phyloP scores from a whole-genome alignment of 2,797 vertebrate species.

The Syndactyla subalaris region DNA sequence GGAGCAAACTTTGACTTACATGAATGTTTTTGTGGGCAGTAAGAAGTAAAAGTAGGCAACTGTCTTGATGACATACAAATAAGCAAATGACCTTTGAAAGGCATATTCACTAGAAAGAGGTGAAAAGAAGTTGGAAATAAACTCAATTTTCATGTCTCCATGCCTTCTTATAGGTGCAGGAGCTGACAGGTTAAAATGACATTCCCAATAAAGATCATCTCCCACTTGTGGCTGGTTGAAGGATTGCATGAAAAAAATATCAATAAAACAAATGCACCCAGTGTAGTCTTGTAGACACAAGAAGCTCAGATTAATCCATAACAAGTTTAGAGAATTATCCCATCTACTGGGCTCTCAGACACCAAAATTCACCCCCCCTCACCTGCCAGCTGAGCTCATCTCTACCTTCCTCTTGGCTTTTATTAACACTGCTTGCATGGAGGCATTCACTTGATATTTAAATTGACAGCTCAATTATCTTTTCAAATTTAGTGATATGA shows the following conservation, averaged over 20 bases:
- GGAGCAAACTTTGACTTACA: not conserved
- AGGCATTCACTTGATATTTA: conserved; percentile 58
- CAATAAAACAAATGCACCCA: not conserved
- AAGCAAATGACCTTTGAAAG: not conserved
- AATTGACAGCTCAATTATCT: conserved; percentile 70
- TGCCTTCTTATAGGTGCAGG: not conserved
- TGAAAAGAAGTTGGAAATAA: not conserved
- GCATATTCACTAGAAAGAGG: not conserved
- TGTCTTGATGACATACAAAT: not conserved
- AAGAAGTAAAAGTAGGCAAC: not conserved
- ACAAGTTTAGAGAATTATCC: not conserved
- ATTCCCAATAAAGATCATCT: not conserved
- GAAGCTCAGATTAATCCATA: not conserved
- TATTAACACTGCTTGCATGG: conserved; percentile 20
- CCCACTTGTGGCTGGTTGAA: conserved; percentile 1
- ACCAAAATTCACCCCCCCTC: not conserved
- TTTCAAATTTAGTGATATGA: conserved; percentile 66
- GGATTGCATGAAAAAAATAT: not conserved
- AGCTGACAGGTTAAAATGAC: not conserved
- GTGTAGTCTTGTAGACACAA: not conserved
- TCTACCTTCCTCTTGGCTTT: conserved; percentile 18
- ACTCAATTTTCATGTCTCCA: not conserved
- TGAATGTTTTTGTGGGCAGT: not conserved
- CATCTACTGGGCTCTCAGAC: not conserved
- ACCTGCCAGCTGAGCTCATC: conserved; percentile 23